Evolutionary conservation across 2,113 vertebrate genomes (phyloP).

Genomic region (Toxostoma redivivum): DNA sequence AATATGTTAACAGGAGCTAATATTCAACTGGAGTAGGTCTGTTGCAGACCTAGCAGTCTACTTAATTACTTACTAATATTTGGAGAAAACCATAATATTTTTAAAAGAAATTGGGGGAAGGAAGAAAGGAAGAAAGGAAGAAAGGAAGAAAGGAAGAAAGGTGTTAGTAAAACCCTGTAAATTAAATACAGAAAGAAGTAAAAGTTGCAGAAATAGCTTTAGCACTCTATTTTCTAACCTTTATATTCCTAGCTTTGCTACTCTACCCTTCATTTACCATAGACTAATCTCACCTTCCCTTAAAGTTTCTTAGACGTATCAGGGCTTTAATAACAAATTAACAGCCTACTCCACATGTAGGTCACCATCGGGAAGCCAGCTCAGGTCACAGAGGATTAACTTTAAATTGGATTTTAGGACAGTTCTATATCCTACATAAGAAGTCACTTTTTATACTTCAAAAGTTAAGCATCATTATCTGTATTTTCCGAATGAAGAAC

Average conservation of each 20-base stretch:
- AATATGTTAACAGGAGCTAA: neutral
- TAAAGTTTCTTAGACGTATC: neutral
- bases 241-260: neutral
- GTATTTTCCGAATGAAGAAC: neutral
- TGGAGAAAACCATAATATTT: neutral
- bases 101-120: neutral
- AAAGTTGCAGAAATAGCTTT: neutral
- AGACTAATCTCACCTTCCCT: neutral
- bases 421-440: neutral
- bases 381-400: conserved; percentile 4
- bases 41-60: neutral
- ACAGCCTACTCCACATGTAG: neutral
- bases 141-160: neutral
- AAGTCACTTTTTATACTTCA: neutral
- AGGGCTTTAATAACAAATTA: neutral
- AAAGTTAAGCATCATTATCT: neutral
- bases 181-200: neutral
- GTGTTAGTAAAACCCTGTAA: neutral
- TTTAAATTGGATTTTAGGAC: neutral
- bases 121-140: too few relatives aligned
- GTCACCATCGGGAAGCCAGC: conserved; percentile 32
- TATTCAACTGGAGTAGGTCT: neutral
- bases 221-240: neutral
- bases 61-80: neutral
- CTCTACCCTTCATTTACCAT: neutral